phyloP scores from a whole-genome alignment of 2,113 vertebrate genomes.

The Pedetes capensis region DNA sequence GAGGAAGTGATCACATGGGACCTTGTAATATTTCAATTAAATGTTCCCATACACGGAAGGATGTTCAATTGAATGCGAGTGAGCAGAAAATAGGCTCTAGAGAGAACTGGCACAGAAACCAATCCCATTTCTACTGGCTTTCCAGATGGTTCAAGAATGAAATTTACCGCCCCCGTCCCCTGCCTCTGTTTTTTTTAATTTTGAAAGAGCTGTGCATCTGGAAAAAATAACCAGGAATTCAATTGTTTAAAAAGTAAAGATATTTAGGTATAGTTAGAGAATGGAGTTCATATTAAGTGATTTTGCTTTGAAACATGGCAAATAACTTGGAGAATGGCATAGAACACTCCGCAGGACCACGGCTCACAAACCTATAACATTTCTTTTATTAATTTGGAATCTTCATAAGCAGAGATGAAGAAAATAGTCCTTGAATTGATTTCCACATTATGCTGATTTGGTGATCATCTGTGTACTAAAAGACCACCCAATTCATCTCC shows the following conservation, averaged over 20 bases:
- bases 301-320: conserved; percentile 73
- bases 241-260: conserved; percentile 70
- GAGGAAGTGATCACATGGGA: conserved; percentile 57
- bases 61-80: conserved; percentile 44
- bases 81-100: conserved; percentile 55
- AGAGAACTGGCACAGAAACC: conserved; percentile 53
- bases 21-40: conserved; percentile 66
- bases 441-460: conserved; percentile 76
- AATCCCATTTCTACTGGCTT: conserved; percentile 46
- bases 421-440: conserved; percentile 71
- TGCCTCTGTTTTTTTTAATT: not conserved
- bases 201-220: conserved; percentile 66
- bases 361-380: conserved; percentile 66
- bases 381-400: conserved; percentile 73
- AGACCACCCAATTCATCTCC: conserved; percentile 78
- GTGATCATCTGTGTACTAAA: conserved; percentile 68
- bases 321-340: conserved; percentile 69
- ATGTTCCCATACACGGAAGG: conserved; percentile 43
- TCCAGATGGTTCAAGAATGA: conserved; percentile 67
- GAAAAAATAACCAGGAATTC: conserved; percentile 73
- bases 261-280: conserved; percentile 68
- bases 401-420: conserved; percentile 70
- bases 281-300: conserved; percentile 64
- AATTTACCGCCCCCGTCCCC: conserved; percentile 13
- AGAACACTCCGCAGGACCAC: conserved; percentile 52